A percentile compares a stretch with the other conserved stretches of the same genome.
Conservation (phyloP, 35 echinoderm and acorn worm species). For the Lytechinus variegatus region DNA sequence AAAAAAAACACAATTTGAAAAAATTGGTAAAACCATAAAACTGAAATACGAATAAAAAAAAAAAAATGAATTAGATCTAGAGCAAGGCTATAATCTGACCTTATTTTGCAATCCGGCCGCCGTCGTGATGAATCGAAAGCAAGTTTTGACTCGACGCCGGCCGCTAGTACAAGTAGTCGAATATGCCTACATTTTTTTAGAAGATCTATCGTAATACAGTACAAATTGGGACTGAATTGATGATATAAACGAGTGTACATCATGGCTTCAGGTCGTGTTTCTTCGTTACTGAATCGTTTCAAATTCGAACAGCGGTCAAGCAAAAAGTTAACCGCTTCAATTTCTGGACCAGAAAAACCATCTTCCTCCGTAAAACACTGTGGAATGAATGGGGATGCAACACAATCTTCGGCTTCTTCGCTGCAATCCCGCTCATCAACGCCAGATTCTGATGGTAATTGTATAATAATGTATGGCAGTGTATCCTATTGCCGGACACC, state of each 20-base stretch:
- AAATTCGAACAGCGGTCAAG: slow-evolving; percentile 33
- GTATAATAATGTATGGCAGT: too few species aligned
- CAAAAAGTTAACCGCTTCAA: not conserved
- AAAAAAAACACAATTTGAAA: too few species aligned
- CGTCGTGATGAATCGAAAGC: not conserved
- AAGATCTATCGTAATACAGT: too few species aligned
- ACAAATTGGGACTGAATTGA: not conserved
- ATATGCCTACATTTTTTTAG: too few species aligned
- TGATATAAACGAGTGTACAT: not conserved
- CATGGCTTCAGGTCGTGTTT: slow-evolving; percentile 22
- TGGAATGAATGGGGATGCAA: not conserved
- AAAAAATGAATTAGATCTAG: not conserved
- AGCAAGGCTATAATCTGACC: not conserved
- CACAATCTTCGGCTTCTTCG: not conserved
- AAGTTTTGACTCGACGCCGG: not conserved
- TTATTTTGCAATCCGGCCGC: not conserved
- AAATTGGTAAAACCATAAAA: too few species aligned
- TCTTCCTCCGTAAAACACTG: not conserved
- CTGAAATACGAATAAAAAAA: not conserved
- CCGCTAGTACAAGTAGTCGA: too few species aligned
- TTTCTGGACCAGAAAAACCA: not conserved
- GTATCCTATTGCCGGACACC: too few species aligned
- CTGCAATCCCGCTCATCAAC: not conserved
- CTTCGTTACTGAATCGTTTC: slow-evolving; percentile 43
- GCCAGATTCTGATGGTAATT: not conserved